Evolutionary conservation across 1,140 invertebrate species (phyloP).

Genomic region (Olivierus martensii): DNA sequence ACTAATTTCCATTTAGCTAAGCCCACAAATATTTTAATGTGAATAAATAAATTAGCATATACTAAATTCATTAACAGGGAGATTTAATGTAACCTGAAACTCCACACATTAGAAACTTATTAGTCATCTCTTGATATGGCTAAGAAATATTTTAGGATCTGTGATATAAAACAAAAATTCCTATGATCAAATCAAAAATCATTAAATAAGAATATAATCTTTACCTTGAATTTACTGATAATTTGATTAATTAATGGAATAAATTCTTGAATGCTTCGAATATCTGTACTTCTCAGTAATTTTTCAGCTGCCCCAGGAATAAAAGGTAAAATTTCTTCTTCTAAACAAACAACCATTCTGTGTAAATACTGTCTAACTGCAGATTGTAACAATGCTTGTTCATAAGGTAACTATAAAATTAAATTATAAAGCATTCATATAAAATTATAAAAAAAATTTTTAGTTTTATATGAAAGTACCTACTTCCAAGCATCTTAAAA

Average conservation of each 20-base stretch:
- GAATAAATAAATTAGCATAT: no score
- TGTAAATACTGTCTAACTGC: constrained; percentile 42
- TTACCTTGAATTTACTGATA: constrained; percentile 44
- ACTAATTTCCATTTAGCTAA: no score
- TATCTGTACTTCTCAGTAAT: constrained; percentile 36
- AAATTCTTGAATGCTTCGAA: constrained; percentile 37
- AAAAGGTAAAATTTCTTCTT: constrained; percentile 41
- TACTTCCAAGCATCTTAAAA: constrained; percentile 36
- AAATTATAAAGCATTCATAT: background rate
- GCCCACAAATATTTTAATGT: no score
- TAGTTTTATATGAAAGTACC: background rate
- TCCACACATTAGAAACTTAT: no score
- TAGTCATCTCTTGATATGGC: no score
- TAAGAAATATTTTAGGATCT: no score
- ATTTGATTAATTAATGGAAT: constrained; percentile 45
- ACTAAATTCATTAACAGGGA: no score
- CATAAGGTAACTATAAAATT: constrained; percentile 21
- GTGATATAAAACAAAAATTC: no score
- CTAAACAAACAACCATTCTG: constrained; percentile 44
- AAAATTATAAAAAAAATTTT: no score
- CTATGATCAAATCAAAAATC: no score
- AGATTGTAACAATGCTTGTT: constrained; percentile 25
- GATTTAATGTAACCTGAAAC: no score
- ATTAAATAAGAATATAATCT: background rate
- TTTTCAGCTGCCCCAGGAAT: constrained; percentile 37